Conservation (phyloP, 2,113 vertebrate species). For the Anhinga rufa region DNA sequence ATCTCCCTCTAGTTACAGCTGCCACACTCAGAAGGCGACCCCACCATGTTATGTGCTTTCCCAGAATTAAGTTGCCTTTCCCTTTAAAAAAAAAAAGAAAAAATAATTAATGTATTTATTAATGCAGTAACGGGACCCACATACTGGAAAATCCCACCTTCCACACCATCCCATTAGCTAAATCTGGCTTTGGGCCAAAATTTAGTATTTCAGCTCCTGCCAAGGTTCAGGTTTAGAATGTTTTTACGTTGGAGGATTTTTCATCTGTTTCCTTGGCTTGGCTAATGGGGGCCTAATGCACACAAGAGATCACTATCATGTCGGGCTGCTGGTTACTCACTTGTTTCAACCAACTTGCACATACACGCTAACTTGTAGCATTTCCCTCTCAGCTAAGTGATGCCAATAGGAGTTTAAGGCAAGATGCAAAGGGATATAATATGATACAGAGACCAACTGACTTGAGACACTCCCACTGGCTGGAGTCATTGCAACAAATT, state of each 20-base stretch:
- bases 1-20: background rate
- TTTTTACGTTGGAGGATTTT: background rate
- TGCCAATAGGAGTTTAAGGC: background rate
- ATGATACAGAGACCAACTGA: background rate
- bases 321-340: background rate
- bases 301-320: background rate
- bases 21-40: background rate
- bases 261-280: background rate
- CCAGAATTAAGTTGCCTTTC: background rate
- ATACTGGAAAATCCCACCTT: slow-evolving; percentile 1
- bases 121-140: background rate
- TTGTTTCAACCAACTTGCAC: background rate
- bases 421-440: background rate
- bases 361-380: background rate
- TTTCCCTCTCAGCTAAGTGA: background rate
- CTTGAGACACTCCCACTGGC: background rate
- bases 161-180: background rate
- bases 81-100: background rate
- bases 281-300: background rate
- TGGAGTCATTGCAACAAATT: background rate
- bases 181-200: background rate
- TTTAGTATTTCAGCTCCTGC: background rate
- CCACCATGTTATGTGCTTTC: background rate
- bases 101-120: background rate
- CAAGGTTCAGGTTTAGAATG: slow-evolving; percentile 1